These are phyloP conservation scores for Scaptomyza hsui DNA, from an alignment of 1,140 invertebrate genomes.

Conservation along the genomic window DNA sequence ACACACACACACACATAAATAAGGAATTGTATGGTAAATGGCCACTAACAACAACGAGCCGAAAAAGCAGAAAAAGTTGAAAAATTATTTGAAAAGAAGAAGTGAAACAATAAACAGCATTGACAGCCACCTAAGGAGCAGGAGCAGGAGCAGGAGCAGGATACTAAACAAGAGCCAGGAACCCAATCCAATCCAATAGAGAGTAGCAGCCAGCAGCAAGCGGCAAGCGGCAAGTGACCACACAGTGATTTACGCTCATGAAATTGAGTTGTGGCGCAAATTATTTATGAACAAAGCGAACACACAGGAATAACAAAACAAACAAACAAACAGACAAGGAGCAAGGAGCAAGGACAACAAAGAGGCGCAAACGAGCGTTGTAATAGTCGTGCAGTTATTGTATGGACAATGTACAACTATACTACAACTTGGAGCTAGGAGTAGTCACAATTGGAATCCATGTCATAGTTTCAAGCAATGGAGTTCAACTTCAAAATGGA, in stretches of 20 bases:
- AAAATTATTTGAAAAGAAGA: slow-evolving; percentile 69
- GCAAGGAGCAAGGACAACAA: slow-evolving; percentile 23
- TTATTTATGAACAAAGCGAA: slow-evolving; percentile 80
- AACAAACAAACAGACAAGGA: neutral
- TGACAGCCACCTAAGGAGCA: slow-evolving; percentile 30
- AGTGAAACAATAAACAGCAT: slow-evolving; percentile 64
- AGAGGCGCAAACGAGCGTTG: slow-evolving; percentile 54
- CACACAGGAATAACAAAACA: slow-evolving; percentile 73
- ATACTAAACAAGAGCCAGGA: slow-evolving; percentile 1
- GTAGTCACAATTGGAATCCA: slow-evolving; percentile 42
- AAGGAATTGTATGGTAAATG: slow-evolving; percentile 76
- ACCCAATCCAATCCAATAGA: slow-evolving; percentile 36
- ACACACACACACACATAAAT: slow-evolving; percentile 59
- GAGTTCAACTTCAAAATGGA: neutral
- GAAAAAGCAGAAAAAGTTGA: slow-evolving; percentile 55
- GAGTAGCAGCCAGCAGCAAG: slow-evolving; percentile 27
- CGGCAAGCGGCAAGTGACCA: slow-evolving; percentile 61
- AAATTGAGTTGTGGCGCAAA: slow-evolving; percentile 81
- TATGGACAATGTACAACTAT: slow-evolving; percentile 29
- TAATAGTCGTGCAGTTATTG: slow-evolving; percentile 53
- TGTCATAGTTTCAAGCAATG: slow-evolving; percentile 43
- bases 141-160: neutral
- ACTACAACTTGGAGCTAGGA: slow-evolving; percentile 43
- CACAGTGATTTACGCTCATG: slow-evolving; percentile 81
- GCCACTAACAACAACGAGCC: slow-evolving; percentile 50